These are phyloP conservation scores for Cnemophilus loriae DNA, from an alignment of 2,113 vertebrate species.

Conservation along the genomic window DNA sequence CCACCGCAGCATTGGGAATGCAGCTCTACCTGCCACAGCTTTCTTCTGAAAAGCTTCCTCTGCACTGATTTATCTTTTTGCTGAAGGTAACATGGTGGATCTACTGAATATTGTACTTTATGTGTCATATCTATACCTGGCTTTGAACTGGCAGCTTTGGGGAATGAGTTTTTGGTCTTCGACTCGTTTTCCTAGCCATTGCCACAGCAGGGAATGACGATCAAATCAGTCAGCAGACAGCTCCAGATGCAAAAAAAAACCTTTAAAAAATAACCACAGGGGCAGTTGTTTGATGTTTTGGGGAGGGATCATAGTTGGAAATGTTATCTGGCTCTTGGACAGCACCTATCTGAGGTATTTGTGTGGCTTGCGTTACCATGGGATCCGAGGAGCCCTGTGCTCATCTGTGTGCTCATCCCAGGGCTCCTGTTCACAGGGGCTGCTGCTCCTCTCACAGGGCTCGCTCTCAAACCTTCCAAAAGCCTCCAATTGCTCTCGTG, in stretches of 20 bases:
- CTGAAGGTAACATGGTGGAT: neutral
- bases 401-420: neutral
- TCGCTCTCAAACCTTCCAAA: neutral
- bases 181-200: neutral
- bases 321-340: neutral
- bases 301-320: neutral
- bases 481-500: neutral
- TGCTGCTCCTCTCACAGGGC: neutral
- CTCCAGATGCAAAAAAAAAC: neutral
- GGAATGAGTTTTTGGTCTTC: neutral
- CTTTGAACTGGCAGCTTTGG: neutral
- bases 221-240: neutral
- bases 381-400: neutral
- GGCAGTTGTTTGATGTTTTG: neutral
- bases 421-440: neutral
- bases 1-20: rapidly evolving
- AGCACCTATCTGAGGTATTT: neutral
- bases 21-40: neutral
- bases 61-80: neutral
- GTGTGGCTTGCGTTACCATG: neutral
- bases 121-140: neutral
- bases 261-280: neutral
- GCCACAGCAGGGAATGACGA: neutral
- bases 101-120: neutral
- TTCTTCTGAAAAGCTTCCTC: neutral